Conservation (phyloP, 2,113 vertebrate species). For the Excalfactoria chinensis region DNA sequence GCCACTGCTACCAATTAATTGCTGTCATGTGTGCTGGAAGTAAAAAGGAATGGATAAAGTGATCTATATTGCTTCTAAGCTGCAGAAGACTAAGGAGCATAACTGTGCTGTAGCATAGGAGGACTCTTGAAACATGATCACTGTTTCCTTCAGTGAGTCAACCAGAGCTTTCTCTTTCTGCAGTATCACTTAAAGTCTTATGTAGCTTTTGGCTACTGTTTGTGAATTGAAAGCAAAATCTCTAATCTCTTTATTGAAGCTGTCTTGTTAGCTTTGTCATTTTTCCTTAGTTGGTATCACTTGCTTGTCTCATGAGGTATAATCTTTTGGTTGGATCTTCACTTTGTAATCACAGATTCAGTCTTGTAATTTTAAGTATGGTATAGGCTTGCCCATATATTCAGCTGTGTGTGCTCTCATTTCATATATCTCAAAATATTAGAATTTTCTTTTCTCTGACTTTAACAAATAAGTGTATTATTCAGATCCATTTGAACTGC, state of each 20-base stretch:
- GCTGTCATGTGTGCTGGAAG: not conserved
- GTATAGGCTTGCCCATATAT: not conserved
- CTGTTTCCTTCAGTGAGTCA: not conserved
- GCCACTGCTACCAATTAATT: not conserved
- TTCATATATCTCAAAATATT: not conserved
- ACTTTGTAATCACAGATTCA: not conserved
- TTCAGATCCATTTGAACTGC: not conserved
- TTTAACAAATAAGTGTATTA: not conserved
- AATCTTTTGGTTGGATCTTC: not conserved
- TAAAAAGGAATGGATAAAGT: not conserved
- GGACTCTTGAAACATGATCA: not conserved
- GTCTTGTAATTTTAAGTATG: not conserved
- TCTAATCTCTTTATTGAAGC: not conserved
- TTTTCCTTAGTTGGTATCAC: not conserved
- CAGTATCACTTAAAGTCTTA: not conserved
- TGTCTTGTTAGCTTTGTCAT: not conserved
- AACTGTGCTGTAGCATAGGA: not conserved
- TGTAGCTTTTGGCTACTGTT: not conserved
- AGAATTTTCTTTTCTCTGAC: not conserved
- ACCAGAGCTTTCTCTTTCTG: not conserved
- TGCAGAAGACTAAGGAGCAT: not conserved
- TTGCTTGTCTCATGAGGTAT: fast-evolving
- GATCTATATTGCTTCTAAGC: not conserved
- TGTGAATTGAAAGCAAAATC: not conserved
- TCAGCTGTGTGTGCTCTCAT: not conserved